Percentiles rank a stretch among this genome's conserved stretches.
Evolutionary conservation across 2,113 vertebrate genomes (phyloP).

Genomic region (Genyomyrus donnyi): DNA sequence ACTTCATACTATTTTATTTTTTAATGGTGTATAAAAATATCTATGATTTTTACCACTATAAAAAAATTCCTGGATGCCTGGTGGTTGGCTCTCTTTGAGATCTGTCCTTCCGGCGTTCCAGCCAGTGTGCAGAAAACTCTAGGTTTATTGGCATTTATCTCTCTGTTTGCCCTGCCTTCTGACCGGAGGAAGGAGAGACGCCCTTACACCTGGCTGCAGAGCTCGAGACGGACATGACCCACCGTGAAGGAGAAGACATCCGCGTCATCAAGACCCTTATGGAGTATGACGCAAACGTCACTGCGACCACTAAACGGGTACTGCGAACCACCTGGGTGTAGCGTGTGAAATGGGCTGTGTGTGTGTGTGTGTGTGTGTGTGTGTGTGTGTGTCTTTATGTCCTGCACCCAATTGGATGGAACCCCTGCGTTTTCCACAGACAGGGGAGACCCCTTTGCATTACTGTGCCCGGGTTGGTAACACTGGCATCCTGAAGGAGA

Average conservation of each 20-base stretch:
- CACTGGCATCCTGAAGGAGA: conserved; percentile 31
- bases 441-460: conserved; percentile 39
- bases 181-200: conserved; percentile 36
- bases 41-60: neutral
- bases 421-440: neutral
- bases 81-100: neutral
- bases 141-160: neutral
- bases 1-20: neutral
- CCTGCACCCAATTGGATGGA: neutral
- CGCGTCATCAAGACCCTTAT: conserved; percentile 38
- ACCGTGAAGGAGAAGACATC: conserved; percentile 32
- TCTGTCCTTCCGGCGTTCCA: neutral
- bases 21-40: neutral
- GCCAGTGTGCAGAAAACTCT: neutral
- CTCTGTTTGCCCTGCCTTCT: neutral
- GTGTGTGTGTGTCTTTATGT: neutral
- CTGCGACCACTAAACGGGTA: conserved; percentile 34
- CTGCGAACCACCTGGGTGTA: neutral
- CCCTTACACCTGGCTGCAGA: conserved; percentile 43
- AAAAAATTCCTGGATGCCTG: neutral
- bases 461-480: conserved; percentile 36
- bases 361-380: neutral
- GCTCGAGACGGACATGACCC: conserved; percentile 31
- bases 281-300: conserved; percentile 41
- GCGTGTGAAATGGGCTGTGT: neutral